These are phyloP conservation scores for Sorex araneus DNA, from an alignment of 2,113 vertebrate species.

Conservation along the genomic window DNA sequence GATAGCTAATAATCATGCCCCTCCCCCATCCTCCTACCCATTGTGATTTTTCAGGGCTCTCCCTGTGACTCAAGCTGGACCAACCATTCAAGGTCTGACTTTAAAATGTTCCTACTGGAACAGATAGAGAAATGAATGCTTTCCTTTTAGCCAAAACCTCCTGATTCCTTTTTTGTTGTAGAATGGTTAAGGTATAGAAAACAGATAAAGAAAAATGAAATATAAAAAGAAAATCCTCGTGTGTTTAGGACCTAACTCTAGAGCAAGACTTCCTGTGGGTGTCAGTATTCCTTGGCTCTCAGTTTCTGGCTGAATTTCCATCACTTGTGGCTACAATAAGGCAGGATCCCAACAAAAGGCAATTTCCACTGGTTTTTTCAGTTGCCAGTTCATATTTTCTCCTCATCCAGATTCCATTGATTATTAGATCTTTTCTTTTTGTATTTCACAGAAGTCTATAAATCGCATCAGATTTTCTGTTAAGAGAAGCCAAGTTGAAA, in stretches of 20 bases:
- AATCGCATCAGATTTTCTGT: slow-evolving; percentile 49
- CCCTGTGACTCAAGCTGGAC: background rate
- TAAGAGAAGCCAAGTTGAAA: slow-evolving; percentile 50
- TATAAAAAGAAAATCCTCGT: background rate
- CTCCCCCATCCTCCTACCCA: background rate
- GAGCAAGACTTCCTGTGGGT: background rate
- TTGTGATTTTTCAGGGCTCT: background rate
- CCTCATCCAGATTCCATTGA: slow-evolving; percentile 40
- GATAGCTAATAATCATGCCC: too few species aligned
- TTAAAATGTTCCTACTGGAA: background rate
- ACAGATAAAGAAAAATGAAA: background rate
- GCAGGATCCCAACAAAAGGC: background rate
- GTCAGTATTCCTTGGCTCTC: too few species aligned
- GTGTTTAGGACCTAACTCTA: too few species aligned
- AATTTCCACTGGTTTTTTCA: background rate
- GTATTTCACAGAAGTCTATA: slow-evolving; percentile 6
- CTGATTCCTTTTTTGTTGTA: rapidly evolving
- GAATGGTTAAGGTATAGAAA: background rate
- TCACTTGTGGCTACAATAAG: background rate
- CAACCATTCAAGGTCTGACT: background rate
- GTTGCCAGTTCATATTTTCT: background rate
- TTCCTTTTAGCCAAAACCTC: background rate
- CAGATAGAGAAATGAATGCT: background rate
- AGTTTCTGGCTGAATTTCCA: background rate
- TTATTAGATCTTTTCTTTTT: slow-evolving; percentile 47